These are phyloP conservation scores for Apocheima hispidaria DNA, from an alignment of 2,888 invertebrate genomes.

Conservation along the genomic window DNA sequence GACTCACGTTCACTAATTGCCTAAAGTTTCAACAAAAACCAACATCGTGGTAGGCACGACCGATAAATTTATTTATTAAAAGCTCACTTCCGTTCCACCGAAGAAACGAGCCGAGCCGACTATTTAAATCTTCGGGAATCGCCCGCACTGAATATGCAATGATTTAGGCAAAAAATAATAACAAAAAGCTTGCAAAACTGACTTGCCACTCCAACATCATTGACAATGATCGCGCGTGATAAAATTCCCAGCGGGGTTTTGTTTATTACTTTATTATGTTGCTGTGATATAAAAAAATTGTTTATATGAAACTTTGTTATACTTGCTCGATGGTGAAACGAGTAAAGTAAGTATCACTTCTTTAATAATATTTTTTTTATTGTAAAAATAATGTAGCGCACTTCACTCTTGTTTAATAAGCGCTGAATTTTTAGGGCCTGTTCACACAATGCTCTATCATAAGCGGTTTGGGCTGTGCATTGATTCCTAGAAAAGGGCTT, in stretches of 20 bases:
- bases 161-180: conserved; percentile 53
- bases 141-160: conserved; percentile 71
- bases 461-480: too few relatives aligned
- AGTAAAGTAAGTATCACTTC: background rate
- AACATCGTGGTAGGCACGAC: conserved; percentile 56
- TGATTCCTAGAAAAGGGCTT: too few relatives aligned
- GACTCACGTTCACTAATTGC: conserved; percentile 32
- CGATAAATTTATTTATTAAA: conserved; percentile 65
- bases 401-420: conserved; percentile 1
- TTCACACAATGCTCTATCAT: background rate
- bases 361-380: conserved; percentile 1
- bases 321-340: conserved; percentile 14
- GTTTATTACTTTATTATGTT: conserved; percentile 45
- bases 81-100: conserved; percentile 71
- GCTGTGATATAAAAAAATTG: conserved; percentile 29
- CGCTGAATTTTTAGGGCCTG: background rate
- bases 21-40: conserved; percentile 44
- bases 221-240: conserved; percentile 46
- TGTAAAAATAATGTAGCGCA: background rate
- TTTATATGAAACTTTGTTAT: conserved; percentile 18
- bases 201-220: conserved; percentile 34
- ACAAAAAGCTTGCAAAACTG: conserved; percentile 45
- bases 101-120: conserved; percentile 49
- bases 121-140: conserved; percentile 68
- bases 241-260: conserved; percentile 47